Percentiles rank a stretch among this genome's conserved stretches.
These are phyloP conservation scores for Periophthalmodon schlosseri DNA, from an alignment of 2,113 vertebrate species.

Conservation along the genomic window DNA sequence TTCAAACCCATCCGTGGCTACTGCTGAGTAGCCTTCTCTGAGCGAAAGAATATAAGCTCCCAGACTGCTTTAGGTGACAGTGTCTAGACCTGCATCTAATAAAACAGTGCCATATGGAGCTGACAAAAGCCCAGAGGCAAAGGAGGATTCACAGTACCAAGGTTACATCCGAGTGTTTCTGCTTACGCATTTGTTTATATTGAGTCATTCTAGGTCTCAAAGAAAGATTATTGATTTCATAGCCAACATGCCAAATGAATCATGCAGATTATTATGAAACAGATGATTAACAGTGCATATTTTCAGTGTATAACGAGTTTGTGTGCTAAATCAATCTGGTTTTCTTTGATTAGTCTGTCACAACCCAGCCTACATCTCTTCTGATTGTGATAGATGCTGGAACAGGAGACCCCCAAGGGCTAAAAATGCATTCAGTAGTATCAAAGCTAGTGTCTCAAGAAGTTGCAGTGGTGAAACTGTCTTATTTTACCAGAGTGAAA, in stretches of 20 bases:
- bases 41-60: constrained; percentile 15
- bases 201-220: constrained; percentile 25
- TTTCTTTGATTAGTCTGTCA: constrained; percentile 31
- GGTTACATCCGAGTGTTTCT: constrained; percentile 28
- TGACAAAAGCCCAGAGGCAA: constrained; percentile 28
- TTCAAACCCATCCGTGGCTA: constrained; percentile 6
- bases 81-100: constrained; percentile 31
- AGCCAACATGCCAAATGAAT: constrained; percentile 12
- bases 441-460: too few species aligned
- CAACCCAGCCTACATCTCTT: background rate
- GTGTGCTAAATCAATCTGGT: constrained; percentile 9
- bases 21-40: constrained; percentile 1
- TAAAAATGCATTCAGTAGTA: background rate
- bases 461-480: too few species aligned
- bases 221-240: background rate
- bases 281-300: constrained; percentile 6
- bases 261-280: constrained; percentile 12
- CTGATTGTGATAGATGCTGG: constrained; percentile 3
- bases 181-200: constrained; percentile 19
- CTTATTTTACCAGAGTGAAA: too few species aligned
- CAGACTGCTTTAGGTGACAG: constrained; percentile 13
- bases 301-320: constrained; percentile 9
- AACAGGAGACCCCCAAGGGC: background rate
- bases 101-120: constrained; percentile 21
- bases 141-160: constrained; percentile 7